phyloP scores from a whole-genome alignment of 1,140 invertebrate genomes.

The Euwallacea similis region DNA sequence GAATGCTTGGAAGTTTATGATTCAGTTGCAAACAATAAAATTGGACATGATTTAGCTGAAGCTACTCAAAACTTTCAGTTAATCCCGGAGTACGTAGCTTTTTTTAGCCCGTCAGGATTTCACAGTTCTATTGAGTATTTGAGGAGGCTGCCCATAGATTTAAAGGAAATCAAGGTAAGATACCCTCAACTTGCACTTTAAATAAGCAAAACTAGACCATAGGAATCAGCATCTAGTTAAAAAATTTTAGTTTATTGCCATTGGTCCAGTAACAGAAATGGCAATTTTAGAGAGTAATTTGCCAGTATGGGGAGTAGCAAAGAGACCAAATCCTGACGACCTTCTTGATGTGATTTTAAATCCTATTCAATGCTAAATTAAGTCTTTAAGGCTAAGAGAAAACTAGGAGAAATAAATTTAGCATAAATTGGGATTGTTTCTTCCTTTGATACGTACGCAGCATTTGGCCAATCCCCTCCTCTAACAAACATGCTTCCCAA shows the following conservation, averaged over 20 bases:
- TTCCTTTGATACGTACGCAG: constrained; percentile 34
- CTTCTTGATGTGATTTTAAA: constrained; percentile 42
- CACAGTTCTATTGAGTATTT: constrained; percentile 34
- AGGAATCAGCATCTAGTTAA: background rate
- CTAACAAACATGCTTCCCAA: constrained; percentile 45
- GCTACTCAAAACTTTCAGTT: constrained; percentile 44
- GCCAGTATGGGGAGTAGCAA: constrained; percentile 47
- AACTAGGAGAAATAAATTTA: too few species aligned
- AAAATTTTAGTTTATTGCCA: constrained; percentile 52
- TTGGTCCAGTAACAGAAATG: constrained; percentile 55
- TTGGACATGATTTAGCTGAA: constrained; percentile 48
- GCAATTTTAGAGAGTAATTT: constrained; percentile 50
- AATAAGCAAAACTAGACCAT: background rate
- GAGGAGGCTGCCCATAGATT: constrained; percentile 39
- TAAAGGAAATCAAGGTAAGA: constrained; percentile 46
- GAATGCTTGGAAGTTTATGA: constrained; percentile 52
- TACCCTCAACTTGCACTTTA: background rate
- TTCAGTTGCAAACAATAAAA: constrained; percentile 49
- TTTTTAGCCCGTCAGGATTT: constrained; percentile 58
- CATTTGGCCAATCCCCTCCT: constrained; percentile 42
- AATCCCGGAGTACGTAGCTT: constrained; percentile 53
- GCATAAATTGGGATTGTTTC: background rate
- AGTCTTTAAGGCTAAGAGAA: background rate
- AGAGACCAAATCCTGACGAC: constrained; percentile 51
- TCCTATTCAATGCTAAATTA: background rate